Base-by-base conservation (phyloP, 30 jellyfish, hydroid and myxozoan genomes). In the Cassiopea xamachana region DNA sequence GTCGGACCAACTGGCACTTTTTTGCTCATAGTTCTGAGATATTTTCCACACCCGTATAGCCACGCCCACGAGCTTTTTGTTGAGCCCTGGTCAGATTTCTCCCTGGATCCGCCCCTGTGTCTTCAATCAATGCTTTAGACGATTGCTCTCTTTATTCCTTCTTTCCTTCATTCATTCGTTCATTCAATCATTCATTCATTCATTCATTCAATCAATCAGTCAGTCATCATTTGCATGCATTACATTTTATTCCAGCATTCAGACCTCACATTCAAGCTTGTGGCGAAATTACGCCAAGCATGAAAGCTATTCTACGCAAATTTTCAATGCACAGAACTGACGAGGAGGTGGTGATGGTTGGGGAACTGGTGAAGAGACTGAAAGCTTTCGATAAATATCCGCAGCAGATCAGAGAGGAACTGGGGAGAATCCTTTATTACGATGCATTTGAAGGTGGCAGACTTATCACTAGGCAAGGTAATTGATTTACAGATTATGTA, bases 401-500 rank as follows among this genome's bases (percentile, higher is more conserved):
- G 51, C 73, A 72, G 49, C 43, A 46, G 75, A 96, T 93, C 60
- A 87, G 88, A 79, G 92, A 93, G 74, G 98, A 93, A 68, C 86
- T 93, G 27, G 98, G 97, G 15, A 82, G 94, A 17, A 94, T 93
- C 51, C 70, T 93, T 60, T 93, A 93, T 78, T 93, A 79, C 73
- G 98, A 93, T 83, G 68, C 48, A 5, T 93, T 93, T 82, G 98
- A 88, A 18, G 98, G 87, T 55, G 96, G 96, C 62, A 88, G 98
- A 79, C 91, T 93, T 0, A 74, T 93, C 17, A 81, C 91, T 1
- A 59, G 67, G 60, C 98, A 93, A 88, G 97, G 98, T 93, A 72
- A 18, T 82, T 43, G 2, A 84, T 6, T 13, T 3, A 10, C 12
- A 6, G 7, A 55, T 55, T 60, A 39, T n/a, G 39, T 27, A 27